Percentiles rank a stretch among this genome's conserved stretches.
These are phyloP conservation scores for Tetramorium alpestre DNA, from an alignment of 1,140 invertebrate species.

Conservation along the genomic window DNA sequence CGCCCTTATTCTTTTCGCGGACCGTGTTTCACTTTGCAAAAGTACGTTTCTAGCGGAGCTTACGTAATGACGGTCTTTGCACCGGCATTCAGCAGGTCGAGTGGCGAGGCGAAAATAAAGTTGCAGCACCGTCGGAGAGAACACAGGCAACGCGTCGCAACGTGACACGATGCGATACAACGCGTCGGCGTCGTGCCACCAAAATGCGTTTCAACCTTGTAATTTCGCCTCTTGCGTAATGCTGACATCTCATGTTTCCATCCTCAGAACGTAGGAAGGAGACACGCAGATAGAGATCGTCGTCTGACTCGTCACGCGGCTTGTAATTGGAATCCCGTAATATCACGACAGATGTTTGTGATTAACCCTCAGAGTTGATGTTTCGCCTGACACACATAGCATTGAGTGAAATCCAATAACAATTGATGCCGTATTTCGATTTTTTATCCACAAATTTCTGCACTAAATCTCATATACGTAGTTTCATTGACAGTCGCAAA, in stretches of 20 bases:
- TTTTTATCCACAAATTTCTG: neutral
- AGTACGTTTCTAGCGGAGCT: conserved; percentile 3
- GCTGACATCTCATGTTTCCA: conserved; percentile 23
- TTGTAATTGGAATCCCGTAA: conserved; percentile 52
- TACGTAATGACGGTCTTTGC: conserved; percentile 53
- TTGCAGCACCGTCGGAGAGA: neutral
- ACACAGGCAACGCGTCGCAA: neutral
- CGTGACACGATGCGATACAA: neutral
- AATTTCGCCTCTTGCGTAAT: conserved; percentile 28
- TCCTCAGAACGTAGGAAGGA: conserved; percentile 16
- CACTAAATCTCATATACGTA: neutral
- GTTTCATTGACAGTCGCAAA: neutral
- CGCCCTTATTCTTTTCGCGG: conserved; percentile 23
- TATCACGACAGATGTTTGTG: conserved; percentile 35
- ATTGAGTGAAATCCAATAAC: neutral
- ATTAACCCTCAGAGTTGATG: conserved; percentile 12
- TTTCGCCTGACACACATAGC: neutral
- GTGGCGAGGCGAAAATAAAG: conserved; percentile 42
- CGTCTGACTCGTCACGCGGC: neutral
- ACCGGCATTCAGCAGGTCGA: conserved; percentile 42
- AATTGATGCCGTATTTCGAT: neutral
- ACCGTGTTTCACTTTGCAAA: conserved; percentile 33
- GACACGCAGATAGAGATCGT: conserved; percentile 14
- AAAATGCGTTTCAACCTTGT: conserved; percentile 41
- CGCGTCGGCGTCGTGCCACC: neutral